Evolutionary conservation across 92 coral and sea anemone species (phyloP).

Genomic region (Parazoanthus swiftii): DNA sequence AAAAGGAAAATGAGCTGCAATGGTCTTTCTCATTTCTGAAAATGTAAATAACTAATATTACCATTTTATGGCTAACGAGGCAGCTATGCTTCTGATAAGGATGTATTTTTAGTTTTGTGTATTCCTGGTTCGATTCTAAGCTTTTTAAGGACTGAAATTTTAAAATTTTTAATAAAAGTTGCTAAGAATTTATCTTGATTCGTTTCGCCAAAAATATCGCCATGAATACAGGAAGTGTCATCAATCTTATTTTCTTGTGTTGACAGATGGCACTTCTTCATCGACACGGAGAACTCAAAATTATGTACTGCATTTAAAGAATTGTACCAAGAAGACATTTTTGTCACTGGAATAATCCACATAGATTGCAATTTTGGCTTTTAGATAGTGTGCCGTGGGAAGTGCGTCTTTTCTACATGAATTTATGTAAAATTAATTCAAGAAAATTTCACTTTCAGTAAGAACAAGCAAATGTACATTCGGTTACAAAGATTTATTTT

Average conservation of each 20-base stretch:
- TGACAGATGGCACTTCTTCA: slow-evolving; percentile 36
- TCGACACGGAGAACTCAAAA: not conserved
- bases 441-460: not conserved
- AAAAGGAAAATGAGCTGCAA: slow-evolving; percentile 3
- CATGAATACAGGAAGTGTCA: slow-evolving; percentile 18
- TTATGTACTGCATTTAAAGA: not conserved
- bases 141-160: not conserved
- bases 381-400: not conserved
- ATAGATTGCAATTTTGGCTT: not conserved
- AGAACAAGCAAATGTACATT: slow-evolving; percentile 11
- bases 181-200: not conserved
- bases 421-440: slow-evolving; percentile 1
- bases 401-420: not conserved
- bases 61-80: not conserved
- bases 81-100: not conserved
- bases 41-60: slow-evolving; percentile 24
- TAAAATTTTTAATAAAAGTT: not conserved
- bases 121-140: not conserved
- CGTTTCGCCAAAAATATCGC: not conserved
- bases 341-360: not conserved
- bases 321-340: not conserved
- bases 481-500: slow-evolving; percentile 1
- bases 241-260: slow-evolving; percentile 30
- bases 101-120: not conserved
- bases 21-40: not conserved